These are phyloP conservation scores for Batillaria attramentaria DNA, from an alignment of 1,140 invertebrate species.

Conservation along the genomic window DNA sequence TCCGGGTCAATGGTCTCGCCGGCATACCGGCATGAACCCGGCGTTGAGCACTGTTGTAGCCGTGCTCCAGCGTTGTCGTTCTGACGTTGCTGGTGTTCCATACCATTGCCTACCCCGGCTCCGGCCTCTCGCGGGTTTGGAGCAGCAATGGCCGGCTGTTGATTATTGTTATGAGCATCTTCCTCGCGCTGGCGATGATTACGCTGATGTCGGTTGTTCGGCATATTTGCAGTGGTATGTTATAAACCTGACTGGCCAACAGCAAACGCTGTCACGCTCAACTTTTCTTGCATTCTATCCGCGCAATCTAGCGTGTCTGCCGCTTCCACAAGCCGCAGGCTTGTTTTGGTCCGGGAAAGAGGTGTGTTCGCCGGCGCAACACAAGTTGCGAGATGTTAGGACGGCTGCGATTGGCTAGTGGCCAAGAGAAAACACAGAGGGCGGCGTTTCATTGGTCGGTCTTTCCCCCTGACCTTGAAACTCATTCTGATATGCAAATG, in stretches of 20 bases:
- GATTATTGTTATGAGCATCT: conserved; percentile 60
- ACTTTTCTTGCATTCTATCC: background rate
- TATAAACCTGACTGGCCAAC: background rate
- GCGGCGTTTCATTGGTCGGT: conserved; percentile 36
- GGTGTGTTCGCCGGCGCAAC: conserved; percentile 12
- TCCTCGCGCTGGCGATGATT: conserved; percentile 53
- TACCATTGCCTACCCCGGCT: conserved; percentile 10
- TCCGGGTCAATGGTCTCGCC: conserved; percentile 79
- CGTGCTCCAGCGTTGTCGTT: conserved; percentile 45
- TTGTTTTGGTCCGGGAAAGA: conserved; percentile 34
- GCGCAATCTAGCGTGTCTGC: background rate
- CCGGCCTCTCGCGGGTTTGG: background rate
- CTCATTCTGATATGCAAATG: conserved; percentile 23
- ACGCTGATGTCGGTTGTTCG: conserved; percentile 60
- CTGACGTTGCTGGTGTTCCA: conserved; percentile 29
- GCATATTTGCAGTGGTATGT: conserved; percentile 46
- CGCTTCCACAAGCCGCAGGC: conserved; percentile 1
- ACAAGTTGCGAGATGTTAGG: conserved; percentile 2
- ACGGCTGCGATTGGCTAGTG: conserved; percentile 1
- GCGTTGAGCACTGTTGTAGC: conserved; percentile 59
- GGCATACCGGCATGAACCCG: conserved; percentile 63
- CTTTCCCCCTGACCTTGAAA: conserved; percentile 34
- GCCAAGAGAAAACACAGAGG: background rate
- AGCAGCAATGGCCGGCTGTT: conserved; percentile 1
- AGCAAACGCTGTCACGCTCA: background rate